phyloP scores from a whole-genome alignment of 2,888 invertebrate species.

The Tethea ocularis region DNA sequence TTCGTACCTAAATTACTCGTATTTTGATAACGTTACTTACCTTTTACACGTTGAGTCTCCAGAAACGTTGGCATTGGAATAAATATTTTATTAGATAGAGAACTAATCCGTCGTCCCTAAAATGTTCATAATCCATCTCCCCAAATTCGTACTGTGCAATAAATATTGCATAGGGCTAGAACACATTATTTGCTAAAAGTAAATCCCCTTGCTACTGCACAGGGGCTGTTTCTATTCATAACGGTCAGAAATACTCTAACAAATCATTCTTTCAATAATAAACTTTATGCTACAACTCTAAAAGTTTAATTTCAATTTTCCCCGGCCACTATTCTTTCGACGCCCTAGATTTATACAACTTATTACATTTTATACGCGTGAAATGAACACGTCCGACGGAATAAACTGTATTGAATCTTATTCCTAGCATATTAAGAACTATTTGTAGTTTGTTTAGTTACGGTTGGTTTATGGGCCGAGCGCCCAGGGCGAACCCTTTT shows the following conservation, averaged over 20 bases:
- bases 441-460: slow-evolving; percentile 37
- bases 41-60: neutral
- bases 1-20: no score
- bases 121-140: slow-evolving; percentile 62
- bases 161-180: slow-evolving; percentile 74
- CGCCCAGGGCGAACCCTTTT: slow-evolving; percentile 54
- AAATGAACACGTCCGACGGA: slow-evolving; percentile 65
- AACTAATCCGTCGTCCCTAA: slow-evolving; percentile 38
- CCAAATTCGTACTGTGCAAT: slow-evolving; percentile 62
- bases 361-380: slow-evolving; percentile 79
- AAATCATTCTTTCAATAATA: slow-evolving; percentile 36
- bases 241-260: slow-evolving; percentile 59
- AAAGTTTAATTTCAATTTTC: slow-evolving; percentile 32
- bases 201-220: slow-evolving; percentile 57
- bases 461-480: slow-evolving; percentile 10
- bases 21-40: no score
- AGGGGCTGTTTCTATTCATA: slow-evolving; percentile 74
- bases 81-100: slow-evolving; percentile 48
- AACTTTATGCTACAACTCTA: slow-evolving; percentile 38
- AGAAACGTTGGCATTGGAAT: slow-evolving; percentile 24
- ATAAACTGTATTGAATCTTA: slow-evolving; percentile 70
- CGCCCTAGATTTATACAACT: slow-evolving; percentile 74
- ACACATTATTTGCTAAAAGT: slow-evolving; percentile 73
- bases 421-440: slow-evolving; percentile 55
- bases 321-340: slow-evolving; percentile 30